phyloP scores from a whole-genome alignment of 2,888 invertebrate species.

The Muschampia plurimacula region DNA sequence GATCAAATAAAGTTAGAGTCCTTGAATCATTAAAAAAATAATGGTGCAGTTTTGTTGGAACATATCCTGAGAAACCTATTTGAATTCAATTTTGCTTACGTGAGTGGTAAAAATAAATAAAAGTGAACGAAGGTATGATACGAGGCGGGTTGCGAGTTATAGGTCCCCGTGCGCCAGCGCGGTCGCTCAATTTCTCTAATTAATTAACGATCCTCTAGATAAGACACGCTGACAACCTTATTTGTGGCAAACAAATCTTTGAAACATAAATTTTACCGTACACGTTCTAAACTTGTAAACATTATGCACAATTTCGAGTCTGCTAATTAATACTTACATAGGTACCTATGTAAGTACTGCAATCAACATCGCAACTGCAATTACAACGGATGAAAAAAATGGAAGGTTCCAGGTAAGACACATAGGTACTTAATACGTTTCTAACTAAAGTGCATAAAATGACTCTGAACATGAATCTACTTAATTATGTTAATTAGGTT shows the following conservation, averaged over 20 bases:
- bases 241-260: constrained; percentile 85
- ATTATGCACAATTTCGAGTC: constrained; percentile 73
- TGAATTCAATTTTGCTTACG: constrained; percentile 83
- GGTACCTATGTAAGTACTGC: too few relatives aligned
- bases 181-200: constrained; percentile 85
- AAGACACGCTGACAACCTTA: constrained; percentile 84
- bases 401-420: not conserved
- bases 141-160: constrained; percentile 84
- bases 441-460: not conserved
- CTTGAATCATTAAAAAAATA: constrained; percentile 31
- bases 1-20: constrained; percentile 17
- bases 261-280: constrained; percentile 83
- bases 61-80: constrained; percentile 63
- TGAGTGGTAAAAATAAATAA: constrained; percentile 84
- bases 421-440: not conserved
- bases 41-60: constrained; percentile 55
- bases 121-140: constrained; percentile 80
- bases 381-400: constrained; percentile 24
- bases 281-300: constrained; percentile 83
- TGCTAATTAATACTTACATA: constrained; percentile 58
- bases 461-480: not conserved
- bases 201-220: constrained; percentile 85
- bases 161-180: constrained; percentile 79
- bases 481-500: not conserved
- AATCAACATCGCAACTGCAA: constrained; percentile 47